These are phyloP conservation scores for Diploptera punctata DNA, from an alignment of 2,888 invertebrate genomes.

Conservation along the genomic window DNA sequence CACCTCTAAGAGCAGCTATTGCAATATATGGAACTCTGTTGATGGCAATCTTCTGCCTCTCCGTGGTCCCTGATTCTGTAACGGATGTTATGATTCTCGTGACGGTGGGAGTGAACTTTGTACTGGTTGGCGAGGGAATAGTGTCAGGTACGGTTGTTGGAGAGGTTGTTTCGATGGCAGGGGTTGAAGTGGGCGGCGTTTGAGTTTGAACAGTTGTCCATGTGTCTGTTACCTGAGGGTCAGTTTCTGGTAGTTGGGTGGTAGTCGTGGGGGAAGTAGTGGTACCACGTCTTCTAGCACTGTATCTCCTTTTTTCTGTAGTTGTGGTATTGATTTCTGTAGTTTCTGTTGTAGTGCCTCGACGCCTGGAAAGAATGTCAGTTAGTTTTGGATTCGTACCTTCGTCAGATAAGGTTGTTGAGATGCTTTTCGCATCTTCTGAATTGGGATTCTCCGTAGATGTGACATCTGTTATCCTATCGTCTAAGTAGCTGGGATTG, in stretches of 20 bases:
- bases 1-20: constrained; percentile 25
- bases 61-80: constrained; percentile 56
- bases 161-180: not conserved
- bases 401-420: too few relatives aligned
- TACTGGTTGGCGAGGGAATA: constrained; percentile 39
- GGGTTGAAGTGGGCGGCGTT: not conserved
- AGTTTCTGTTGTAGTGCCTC: not conserved
- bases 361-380: not conserved
- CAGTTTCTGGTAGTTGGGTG: not conserved
- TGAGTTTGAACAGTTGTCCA: not conserved
- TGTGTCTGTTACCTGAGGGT: not conserved
- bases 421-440: too few relatives aligned
- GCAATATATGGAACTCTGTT: constrained; percentile 33
- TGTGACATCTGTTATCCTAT: too few relatives aligned
- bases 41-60: constrained; percentile 54
- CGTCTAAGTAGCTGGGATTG: too few relatives aligned
- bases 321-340: constrained; percentile 24
- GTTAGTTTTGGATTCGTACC: not conserved
- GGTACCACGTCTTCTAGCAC: not conserved
- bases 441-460: too few relatives aligned
- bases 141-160: constrained; percentile 30
- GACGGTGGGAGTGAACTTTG: constrained; percentile 48
- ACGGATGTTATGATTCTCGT: constrained; percentile 58
- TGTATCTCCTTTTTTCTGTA: not conserved
- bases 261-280: not conserved